Percentiles rank a stretch among this genome's conserved stretches.
phyloP scores from a whole-genome alignment of 2,888 invertebrate species.

The Carpatolechia fugitivella region DNA sequence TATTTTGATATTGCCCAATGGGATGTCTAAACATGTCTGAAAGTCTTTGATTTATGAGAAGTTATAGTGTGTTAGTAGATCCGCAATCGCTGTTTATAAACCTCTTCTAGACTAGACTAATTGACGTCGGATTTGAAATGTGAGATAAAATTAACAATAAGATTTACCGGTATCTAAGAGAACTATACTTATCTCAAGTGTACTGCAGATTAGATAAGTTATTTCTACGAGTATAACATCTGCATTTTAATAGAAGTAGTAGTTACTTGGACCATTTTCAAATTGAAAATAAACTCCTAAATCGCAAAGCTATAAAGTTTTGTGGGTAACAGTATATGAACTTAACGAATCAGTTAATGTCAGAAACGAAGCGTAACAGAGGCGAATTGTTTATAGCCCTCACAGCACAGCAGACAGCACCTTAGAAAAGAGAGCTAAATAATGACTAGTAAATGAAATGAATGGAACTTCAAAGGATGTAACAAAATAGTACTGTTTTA shows the following conservation, averaged over 20 bases:
- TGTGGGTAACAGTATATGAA: slow-evolving; percentile 5
- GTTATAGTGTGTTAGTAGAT: too few species aligned
- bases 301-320: slow-evolving; percentile 7
- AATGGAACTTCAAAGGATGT: too few species aligned
- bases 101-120: not conserved
- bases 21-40: too few species aligned
- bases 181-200: not conserved
- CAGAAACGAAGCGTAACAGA: slow-evolving; percentile 11
- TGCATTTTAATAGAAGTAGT: not conserved
- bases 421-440: too few species aligned
- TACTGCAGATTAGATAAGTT: not conserved
- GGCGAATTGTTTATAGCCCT: slow-evolving; percentile 6
- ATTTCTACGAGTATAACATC: not conserved
- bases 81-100: not conserved
- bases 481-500: too few species aligned
- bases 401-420: not conserved
- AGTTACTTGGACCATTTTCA: not conserved
- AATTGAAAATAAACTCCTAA: slow-evolving; percentile 10
- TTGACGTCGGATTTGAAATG: not conserved
- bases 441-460: too few species aligned
- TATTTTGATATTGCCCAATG: too few species aligned
- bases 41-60: too few species aligned
- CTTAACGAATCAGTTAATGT: slow-evolving; percentile 11
- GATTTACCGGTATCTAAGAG: not conserved
- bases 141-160: not conserved